Base-by-base conservation (phyloP, 2,888 invertebrate species). In the Cheilosia grossa region DNA sequence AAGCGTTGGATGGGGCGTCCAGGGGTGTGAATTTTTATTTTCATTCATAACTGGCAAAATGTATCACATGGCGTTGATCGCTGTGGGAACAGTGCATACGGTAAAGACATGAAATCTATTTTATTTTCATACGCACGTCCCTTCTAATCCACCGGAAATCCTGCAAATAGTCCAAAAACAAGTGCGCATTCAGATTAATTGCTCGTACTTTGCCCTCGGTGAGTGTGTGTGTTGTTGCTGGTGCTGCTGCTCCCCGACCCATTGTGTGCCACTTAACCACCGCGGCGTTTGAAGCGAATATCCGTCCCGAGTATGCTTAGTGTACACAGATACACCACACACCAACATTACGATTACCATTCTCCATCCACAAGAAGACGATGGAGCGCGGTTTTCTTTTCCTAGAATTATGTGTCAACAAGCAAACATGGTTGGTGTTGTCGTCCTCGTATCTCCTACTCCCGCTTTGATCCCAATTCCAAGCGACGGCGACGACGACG, bases 111-210 rank as follows among this genome's bases (percentile, higher is more conserved):
- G 49, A 30, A 44, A 69, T 74, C 82, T 83, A 83, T 63, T 73
- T 80, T 83, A 83, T 63, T 73, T 80, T n/a, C 80, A 80, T 56
- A 19, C 33, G 9, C 53, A 30, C 64, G 49, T 59, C 79, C 40
- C 47, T 74, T 17, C 82, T 73, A 80, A 74, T 83, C 74, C 69
- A 70, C 83, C 74, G 83, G 83, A 83, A 83, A 83, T 83, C 83
- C 83, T 69, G 74, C 59, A 75, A 77, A 82, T 80, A 80, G 83
- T 80, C 69, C 40, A 70, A 83, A 80, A 80, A 61, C 73, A 74
- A 80, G 80, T 80, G 74, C 69, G 58, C 69, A 70, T 70, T 74
- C 74, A 58, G 63, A 80, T 83, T 83, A 75, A 80, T 83, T 75
- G 74, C 66, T 75, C 21, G 79, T 44, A 58, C 69, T 74, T 80